These are phyloP conservation scores for Capreolus pygargus DNA, from an alignment of 2,113 vertebrate species.

Conservation along the genomic window DNA sequence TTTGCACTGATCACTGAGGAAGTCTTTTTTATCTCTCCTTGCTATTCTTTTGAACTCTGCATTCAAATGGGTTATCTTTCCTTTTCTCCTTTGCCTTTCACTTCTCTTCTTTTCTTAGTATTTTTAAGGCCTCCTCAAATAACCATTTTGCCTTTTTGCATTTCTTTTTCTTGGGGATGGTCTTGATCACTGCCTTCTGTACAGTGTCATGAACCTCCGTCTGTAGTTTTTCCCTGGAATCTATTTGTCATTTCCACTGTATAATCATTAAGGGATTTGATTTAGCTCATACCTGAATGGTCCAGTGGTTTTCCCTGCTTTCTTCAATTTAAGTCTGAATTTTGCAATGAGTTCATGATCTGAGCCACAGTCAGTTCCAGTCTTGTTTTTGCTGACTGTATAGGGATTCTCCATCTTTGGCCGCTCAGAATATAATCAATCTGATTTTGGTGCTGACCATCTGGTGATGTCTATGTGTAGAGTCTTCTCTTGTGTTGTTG, in stretches of 20 bases:
- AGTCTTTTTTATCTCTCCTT: background rate
- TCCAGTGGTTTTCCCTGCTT: background rate
- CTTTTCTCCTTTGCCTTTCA: background rate
- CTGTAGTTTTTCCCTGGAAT: background rate
- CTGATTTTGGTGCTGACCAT: background rate
- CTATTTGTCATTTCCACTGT: background rate
- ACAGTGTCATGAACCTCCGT: background rate
- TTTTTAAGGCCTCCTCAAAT: background rate
- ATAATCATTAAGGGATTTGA: background rate
- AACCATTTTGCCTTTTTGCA: background rate
- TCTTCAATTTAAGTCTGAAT: background rate
- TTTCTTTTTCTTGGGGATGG: background rate
- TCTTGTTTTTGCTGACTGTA: background rate
- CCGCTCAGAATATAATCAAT: background rate
- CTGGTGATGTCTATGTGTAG: background rate
- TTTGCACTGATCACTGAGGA: background rate
- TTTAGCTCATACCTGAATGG: background rate
- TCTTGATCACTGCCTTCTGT: background rate
- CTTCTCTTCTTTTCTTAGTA: background rate
- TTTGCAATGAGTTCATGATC: background rate
- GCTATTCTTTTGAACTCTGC: background rate
- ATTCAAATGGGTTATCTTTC: background rate
- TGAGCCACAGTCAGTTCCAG: rapidly evolving
- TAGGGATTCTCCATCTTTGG: background rate
- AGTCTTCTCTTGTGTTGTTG: background rate